Base-by-base conservation (phyloP, 2,113 vertebrate species). In the Thalassarche chlororhynchos region DNA sequence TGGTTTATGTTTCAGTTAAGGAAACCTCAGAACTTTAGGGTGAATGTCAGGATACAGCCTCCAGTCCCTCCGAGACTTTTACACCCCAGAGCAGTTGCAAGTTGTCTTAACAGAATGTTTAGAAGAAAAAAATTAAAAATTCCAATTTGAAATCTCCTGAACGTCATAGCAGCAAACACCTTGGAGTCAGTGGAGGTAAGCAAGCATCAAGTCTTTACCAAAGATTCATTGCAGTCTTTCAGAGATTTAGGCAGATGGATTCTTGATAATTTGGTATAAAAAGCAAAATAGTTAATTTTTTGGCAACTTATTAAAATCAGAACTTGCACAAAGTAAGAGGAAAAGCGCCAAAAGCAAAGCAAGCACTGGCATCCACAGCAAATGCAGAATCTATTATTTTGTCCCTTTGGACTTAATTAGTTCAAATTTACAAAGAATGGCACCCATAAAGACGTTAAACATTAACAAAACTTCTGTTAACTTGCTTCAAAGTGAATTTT, bases 321-420 rank as follows among this genome's bases (percentile, higher is more conserved):
- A 84, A 84, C 49, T 91, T 46, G 42, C 87, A 68, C 29, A 28
- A 80, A 89, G 83, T 28, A 85, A 89, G 80, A 46, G 54, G 58
- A 64, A 84, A 95, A 88, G 79, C 5, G 74, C 95, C 96, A 96
- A 90, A 89, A 97, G 80, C 85, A 64, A 92, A 95, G 87, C 19
- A 6, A 96, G 83, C 66, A 16, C 74, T 86, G 91, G 93, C 94
- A 97, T 71, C 54, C 77, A n/a, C 93, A 86, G 65, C 86, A 64
- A 95, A 94, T 4, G 70, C 70, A 91, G 96, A 97, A 98, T 97
- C 91, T 92, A 76, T 96, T 95, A 96, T 46, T 95, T 94, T 85
- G 95, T 98, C 98, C 98, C 98, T 96, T 93, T 95, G 98, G 98
- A 98, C 96, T 98, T 97, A 98, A 98, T 98, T 98, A 99, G 97